Conservation (phyloP, 1,140 invertebrate genomes). For the Formica selysi region DNA sequence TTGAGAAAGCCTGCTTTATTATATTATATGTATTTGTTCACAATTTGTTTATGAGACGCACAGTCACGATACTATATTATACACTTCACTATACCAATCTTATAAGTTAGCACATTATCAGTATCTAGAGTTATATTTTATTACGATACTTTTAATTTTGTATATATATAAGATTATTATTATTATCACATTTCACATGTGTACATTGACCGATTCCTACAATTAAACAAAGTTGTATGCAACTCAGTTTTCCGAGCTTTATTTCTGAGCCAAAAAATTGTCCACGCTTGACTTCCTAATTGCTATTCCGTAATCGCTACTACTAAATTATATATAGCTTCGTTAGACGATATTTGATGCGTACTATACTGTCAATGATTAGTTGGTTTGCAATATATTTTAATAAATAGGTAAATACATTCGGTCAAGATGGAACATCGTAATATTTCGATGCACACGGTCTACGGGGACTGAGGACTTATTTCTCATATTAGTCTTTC, state of each 20-base stretch:
- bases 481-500: neutral
- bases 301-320: constrained; percentile 69
- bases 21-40: constrained; percentile 16
- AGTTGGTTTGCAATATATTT: constrained; percentile 30
- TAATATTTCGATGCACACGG: neutral
- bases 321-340: constrained; percentile 58
- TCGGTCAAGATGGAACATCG: neutral
- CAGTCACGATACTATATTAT: constrained; percentile 62
- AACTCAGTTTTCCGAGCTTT: constrained; percentile 83
- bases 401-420: constrained; percentile 29
- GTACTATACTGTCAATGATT: constrained; percentile 4
- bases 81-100: constrained; percentile 57
- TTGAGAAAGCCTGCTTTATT: constrained; percentile 57
- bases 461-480: neutral
- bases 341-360: constrained; percentile 50
- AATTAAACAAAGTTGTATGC: constrained; percentile 82
- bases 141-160: constrained; percentile 79
- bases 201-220: constrained; percentile 78
- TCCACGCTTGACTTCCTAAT: constrained; percentile 80
- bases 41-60: constrained; percentile 14
- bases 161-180: constrained; percentile 85
- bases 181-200: constrained; percentile 51
- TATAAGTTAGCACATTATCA: constrained; percentile 74
- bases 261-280: constrained; percentile 77
- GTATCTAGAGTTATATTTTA: constrained; percentile 74